Base-by-base conservation (phyloP, 2,797 vertebrate species). In the Coluber constrictor region DNA sequence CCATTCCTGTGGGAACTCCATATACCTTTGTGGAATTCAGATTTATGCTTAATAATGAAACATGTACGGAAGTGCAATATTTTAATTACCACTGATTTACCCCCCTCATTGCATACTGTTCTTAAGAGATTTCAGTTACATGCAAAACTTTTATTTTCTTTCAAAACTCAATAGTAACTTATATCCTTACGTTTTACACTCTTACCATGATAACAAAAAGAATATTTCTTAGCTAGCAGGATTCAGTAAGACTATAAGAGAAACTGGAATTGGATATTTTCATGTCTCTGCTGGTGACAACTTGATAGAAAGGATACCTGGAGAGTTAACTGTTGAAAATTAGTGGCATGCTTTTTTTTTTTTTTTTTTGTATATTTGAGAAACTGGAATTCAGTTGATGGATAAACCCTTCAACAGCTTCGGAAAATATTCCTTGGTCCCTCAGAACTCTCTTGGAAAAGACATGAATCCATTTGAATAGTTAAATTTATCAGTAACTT, bases 271-370 rank as follows among this genome's bases (percentile, higher is more conserved):
- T 96, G 96, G 96, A 95, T 93, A 96, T 96, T 96, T 95, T 94
- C 93, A 94, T 79, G 59, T 95, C 93, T 96, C 94, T 96, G 94
- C 94, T 96, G 95, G 96, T 95, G 96, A 96, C 95, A 96, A 8
- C 93, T 96, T 97, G 95, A 97, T 96, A 96, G 94, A 96, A 97
- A 96, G 95, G 63, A 95, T 95, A 95, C 94, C 96, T 95, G 94
- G 96, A 94, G 96, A 95, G 93, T 93, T 92, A 95, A 91, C 90
- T 93, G 95, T 87, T 94, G 96, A 96, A 95, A 96, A 96, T 95
- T 96, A 96, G 51, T 94, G 93, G 90, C 92, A 90, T 93, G 93
- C 3, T 0, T 56, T 56, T 12, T 29, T 23, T 2, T 60, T 57
- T 12, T 25, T 12, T 11, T 29, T 29, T 89, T 13, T 95, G 88